These are phyloP conservation scores for Chaetodon trifasciatus DNA, from an alignment of 2,797 vertebrate species.

Conservation along the genomic window DNA sequence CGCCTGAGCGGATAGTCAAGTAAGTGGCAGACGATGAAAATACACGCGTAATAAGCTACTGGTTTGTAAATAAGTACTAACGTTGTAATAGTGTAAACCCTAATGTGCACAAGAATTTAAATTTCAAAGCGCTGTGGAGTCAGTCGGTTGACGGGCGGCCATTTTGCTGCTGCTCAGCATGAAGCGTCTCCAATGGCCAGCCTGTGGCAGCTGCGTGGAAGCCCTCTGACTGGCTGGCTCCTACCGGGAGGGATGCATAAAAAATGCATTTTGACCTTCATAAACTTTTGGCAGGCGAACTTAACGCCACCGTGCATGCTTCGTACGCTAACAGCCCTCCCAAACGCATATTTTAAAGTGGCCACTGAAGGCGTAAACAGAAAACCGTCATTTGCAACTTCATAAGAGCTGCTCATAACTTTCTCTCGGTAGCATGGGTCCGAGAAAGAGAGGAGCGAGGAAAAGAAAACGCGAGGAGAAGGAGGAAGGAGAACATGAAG, in stretches of 20 bases:
- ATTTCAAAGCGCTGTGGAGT: slow-evolving; percentile 87
- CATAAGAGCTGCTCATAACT: background rate
- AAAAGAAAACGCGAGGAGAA: slow-evolving; percentile 64
- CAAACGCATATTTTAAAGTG: background rate
- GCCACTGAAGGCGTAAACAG: background rate
- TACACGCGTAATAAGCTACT: slow-evolving; percentile 61
- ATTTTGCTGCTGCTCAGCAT: slow-evolving; percentile 87
- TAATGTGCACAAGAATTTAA: slow-evolving; percentile 82
- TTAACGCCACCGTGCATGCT: background rate
- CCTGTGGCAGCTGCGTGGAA: slow-evolving; percentile 68
- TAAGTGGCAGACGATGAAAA: slow-evolving; percentile 64
- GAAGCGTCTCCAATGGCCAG: slow-evolving; percentile 80
- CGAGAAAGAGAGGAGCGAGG: slow-evolving; percentile 57
- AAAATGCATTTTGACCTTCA: slow-evolving; percentile 68
- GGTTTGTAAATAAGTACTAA: slow-evolving; percentile 75
- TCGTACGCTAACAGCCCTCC: accelerated
- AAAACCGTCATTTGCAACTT: background rate
- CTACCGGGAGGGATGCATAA: slow-evolving; percentile 61
- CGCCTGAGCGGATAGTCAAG: slow-evolving; percentile 79
- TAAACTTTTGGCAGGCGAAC: slow-evolving; percentile 49
- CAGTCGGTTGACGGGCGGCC: slow-evolving; percentile 88
- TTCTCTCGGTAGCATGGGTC: slow-evolving; percentile 66
- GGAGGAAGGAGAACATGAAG: slow-evolving; percentile 32
- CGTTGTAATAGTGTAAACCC: slow-evolving; percentile 80
- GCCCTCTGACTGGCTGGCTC: slow-evolving; percentile 72